Evolutionary conservation across 2,113 vertebrate genomes (phyloP), one percentile per base, ranked within the genome.

Genomic region (Tachycineta bicolor): DNA sequence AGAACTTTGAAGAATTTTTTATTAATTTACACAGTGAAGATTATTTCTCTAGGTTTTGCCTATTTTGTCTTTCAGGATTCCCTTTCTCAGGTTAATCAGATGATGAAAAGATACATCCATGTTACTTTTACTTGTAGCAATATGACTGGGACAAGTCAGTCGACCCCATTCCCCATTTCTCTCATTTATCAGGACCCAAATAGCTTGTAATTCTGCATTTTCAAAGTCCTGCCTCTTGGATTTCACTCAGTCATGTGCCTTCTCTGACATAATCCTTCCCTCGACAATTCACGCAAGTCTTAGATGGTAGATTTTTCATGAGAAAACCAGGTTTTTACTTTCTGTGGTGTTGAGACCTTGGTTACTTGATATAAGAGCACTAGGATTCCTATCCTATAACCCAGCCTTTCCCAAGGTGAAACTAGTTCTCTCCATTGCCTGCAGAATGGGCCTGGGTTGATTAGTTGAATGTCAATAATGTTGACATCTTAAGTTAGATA

Each of bases 401-500:
- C 59, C 19, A 76, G 1, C 59, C 70, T 92, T 85, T 90, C 69
- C 93, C 82, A 75, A 88, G 47, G 34, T 71, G 31, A 62, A 83
- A 44, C 21, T 81, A 67, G 34, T 82, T 91, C 64, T 84, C 43
- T 67, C 39, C 24, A 16, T 67, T 3, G 0, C 56, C 69, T 75
- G 10, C 6, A 5, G 63, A 94, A 67, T 59, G 31, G 23, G 11
- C 16, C 37, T 67, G 43, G 23, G 14, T 59, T 81, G 83, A 87
- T 93, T 91, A 89, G 64, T 70, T 89, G 83, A 59, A 47, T 55
- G 73, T 81, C 80, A 90, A 46, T 80, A 91, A 58, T 46, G 50
- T 82, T 78, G 74, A 95, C 73, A 78, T 71, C 73, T 87, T 78
- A 75, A 84, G 52, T 91, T 81, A 81, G 89, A 91, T 87, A 70